phyloP scores from a whole-genome alignment of 2,797 vertebrate genomes.

The Limosa lapponica region DNA sequence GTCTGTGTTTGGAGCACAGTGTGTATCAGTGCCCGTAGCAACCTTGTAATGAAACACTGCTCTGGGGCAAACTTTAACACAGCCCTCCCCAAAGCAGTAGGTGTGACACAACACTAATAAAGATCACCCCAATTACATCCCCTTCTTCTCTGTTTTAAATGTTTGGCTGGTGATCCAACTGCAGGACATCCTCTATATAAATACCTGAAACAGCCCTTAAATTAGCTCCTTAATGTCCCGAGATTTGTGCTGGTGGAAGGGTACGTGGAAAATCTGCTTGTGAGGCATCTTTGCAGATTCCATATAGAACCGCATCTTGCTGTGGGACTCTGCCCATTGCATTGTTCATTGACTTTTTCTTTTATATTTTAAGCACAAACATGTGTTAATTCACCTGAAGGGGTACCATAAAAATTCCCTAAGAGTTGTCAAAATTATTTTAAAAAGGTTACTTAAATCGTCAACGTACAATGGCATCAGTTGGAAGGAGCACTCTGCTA shows the following conservation, averaged over 20 bases:
- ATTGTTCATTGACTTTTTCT: not conserved
- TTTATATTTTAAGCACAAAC: not conserved
- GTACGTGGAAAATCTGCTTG: not conserved
- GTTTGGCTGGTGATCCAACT: not conserved
- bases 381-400: accelerated
- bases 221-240: not conserved
- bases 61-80: not conserved
- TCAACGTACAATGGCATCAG: not conserved
- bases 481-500: not conserved
- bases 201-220: not conserved
- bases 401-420: not conserved
- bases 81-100: not conserved
- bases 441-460: not conserved
- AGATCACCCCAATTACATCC: not conserved
- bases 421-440: not conserved
- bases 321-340: not conserved
- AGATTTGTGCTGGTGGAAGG: not conserved
- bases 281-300: not conserved
- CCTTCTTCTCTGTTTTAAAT: not conserved
- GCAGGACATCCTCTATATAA: not conserved
- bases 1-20: not conserved
- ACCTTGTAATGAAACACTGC: not conserved
- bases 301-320: accelerated
- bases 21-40: not conserved
- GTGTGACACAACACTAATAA: not conserved